Evolutionary conservation across 2,888 invertebrate species (phyloP).

Genomic region (Tetropium fuscum): DNA sequence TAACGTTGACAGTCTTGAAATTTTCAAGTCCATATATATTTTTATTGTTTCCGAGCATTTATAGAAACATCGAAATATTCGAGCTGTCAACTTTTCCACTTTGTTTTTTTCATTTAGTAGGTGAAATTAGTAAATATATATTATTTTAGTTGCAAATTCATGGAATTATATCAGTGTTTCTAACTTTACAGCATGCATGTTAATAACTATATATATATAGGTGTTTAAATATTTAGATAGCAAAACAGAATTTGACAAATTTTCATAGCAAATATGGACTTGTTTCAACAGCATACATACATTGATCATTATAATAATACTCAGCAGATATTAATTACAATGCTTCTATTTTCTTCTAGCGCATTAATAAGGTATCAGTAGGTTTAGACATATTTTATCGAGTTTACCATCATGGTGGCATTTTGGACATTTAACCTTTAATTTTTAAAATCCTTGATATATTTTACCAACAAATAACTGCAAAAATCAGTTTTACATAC

Average conservation of each 20-base stretch:
- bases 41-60: slow-evolving; percentile 34
- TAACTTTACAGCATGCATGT: slow-evolving; percentile 50
- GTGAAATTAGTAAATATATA: slow-evolving; percentile 42
- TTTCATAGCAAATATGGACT: neutral
- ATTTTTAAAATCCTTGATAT: slow-evolving; percentile 25
- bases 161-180: slow-evolving; percentile 54
- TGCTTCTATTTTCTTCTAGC: slow-evolving; percentile 51
- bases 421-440: slow-evolving; percentile 52
- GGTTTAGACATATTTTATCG: slow-evolving; percentile 54
- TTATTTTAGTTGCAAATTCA: slow-evolving; percentile 46
- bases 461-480: neutral
- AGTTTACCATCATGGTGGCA: slow-evolving; percentile 56
- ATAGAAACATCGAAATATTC: slow-evolving; percentile 25
- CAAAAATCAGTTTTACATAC: neutral
- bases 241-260: neutral
- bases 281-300: slow-evolving; percentile 6
- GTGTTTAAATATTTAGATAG: slow-evolving; percentile 41
- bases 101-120: slow-evolving; percentile 42
- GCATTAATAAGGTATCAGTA: slow-evolving; percentile 54
- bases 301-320: slow-evolving; percentile 42
- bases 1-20: slow-evolving; percentile 41
- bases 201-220: slow-evolving; percentile 49
- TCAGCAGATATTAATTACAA: slow-evolving; percentile 46
- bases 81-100: slow-evolving; percentile 34
- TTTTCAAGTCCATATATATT: slow-evolving; percentile 44